Percentiles rank a stretch among this genome's conserved stretches.
Conservation (phyloP, 2,888 invertebrate species). For the Harmothoe impar region DNA sequence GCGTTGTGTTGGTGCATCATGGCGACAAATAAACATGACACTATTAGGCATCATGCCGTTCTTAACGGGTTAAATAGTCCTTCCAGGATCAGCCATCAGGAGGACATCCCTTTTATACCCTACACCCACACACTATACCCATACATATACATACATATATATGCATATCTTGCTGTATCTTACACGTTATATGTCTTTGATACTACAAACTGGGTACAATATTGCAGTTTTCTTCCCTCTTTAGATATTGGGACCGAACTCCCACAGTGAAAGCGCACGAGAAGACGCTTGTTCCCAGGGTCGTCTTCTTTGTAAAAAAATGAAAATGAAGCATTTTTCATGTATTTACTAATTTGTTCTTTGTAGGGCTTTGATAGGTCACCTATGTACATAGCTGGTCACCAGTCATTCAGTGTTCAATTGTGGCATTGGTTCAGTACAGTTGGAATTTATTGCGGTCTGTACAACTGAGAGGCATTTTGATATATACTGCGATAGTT, state of each 20-base stretch:
- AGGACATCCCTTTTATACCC: neutral
- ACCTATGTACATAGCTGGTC: conserved; percentile 9
- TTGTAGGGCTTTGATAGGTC: neutral
- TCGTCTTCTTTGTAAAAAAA: neutral
- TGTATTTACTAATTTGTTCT: neutral
- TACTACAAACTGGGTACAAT: conserved; percentile 3
- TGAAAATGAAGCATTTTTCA: neutral
- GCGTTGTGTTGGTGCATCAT: too few relatives aligned
- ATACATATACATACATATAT: neutral
- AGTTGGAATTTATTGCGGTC: too few relatives aligned
- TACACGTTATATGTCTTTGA: neutral
- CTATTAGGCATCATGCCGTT: too few relatives aligned
- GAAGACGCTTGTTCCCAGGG: neutral
- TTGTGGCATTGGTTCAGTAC: neutral
- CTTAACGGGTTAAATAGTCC: too few relatives aligned
- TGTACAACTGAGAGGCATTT: too few relatives aligned
- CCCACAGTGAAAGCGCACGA: neutral
- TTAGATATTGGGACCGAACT: neutral
- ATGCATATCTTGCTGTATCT: conserved; percentile 7
- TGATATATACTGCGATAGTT: too few relatives aligned
- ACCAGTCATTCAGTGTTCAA: conserved; percentile 22
- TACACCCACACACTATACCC: neutral
- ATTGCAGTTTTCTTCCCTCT: neutral
- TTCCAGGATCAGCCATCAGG: neutral
- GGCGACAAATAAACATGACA: too few relatives aligned